Evolutionary conservation across 2,797 vertebrate species (phyloP).

Genomic region (Leuciscus waleckii): DNA sequence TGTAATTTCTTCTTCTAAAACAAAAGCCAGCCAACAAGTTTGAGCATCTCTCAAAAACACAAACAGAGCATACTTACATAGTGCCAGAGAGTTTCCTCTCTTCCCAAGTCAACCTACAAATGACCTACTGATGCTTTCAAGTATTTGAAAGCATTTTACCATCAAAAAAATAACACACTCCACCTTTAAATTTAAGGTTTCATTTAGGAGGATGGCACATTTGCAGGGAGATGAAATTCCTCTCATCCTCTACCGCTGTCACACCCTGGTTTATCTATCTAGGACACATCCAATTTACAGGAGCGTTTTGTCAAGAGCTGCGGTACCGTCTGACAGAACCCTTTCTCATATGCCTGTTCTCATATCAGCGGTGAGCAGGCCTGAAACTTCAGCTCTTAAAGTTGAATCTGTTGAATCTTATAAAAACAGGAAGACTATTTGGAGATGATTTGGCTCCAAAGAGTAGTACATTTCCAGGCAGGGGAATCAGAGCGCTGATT

Average conservation of each 20-base stretch:
- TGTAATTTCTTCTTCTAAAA: background rate
- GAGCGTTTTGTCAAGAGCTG: slow-evolving; percentile 21
- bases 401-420: background rate
- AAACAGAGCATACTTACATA: background rate
- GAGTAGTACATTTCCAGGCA: background rate
- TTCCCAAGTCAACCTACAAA: background rate
- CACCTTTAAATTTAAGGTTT: slow-evolving; percentile 12
- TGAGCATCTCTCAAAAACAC: background rate
- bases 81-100: background rate
- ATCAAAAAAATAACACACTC: background rate
- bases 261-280: slow-evolving; percentile 39
- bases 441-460: background rate
- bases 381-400: background rate
- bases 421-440: background rate
- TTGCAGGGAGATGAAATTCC: slow-evolving; percentile 13
- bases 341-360: background rate
- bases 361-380: slow-evolving; percentile 26
- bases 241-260: slow-evolving; percentile 5
- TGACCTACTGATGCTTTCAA: background rate
- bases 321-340: background rate
- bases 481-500: background rate
- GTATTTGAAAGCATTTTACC: slow-evolving; percentile 7
- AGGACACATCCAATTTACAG: slow-evolving; percentile 32
- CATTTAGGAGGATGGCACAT: background rate
- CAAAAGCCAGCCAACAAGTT: background rate